Conservation (phyloP, 2,797 vertebrate species). For the Gymnoscopelus braueri region DNA sequence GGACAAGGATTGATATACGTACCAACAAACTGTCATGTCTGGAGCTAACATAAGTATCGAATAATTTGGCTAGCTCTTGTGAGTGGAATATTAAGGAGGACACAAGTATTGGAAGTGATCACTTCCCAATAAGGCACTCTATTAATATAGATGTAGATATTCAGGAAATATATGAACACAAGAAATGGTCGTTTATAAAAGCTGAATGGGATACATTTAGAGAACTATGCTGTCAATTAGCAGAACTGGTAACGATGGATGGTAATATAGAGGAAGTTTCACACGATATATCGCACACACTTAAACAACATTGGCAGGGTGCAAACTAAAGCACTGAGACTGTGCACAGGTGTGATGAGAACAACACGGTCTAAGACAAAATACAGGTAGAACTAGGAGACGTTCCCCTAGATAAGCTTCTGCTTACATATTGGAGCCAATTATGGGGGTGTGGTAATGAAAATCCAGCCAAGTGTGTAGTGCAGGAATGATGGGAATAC, state of each 20-base stretch:
- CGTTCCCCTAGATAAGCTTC: too few relatives aligned
- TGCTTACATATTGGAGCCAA: too few relatives aligned
- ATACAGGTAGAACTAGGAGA: too few relatives aligned
- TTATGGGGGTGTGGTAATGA: too few relatives aligned
- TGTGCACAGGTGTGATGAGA: too few relatives aligned
- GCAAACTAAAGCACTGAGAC: too few relatives aligned
- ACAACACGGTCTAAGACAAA: too few relatives aligned
- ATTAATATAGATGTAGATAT: neutral
- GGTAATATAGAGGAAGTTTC: neutral
- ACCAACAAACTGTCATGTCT: neutral
- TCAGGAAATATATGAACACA: too few relatives aligned
- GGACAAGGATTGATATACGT: slow-evolving; percentile 3
- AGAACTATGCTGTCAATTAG: neutral
- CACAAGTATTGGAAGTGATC: slow-evolving; percentile 11
- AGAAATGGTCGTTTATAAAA: neutral
- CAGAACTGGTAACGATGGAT: neutral
- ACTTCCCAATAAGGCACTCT: neutral
- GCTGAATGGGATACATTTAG: slow-evolving; percentile 1
- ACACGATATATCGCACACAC: neutral
- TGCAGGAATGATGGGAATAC: too few relatives aligned
- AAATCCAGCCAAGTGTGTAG: too few relatives aligned
- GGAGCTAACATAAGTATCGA: slow-evolving; percentile 1
- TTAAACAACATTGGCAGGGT: too few relatives aligned
- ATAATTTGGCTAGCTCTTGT: neutral
- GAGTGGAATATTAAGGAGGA: neutral